phyloP scores from a whole-genome alignment of 2,797 vertebrate genomes.

The Ctenochaetus hawaiiensis region DNA sequence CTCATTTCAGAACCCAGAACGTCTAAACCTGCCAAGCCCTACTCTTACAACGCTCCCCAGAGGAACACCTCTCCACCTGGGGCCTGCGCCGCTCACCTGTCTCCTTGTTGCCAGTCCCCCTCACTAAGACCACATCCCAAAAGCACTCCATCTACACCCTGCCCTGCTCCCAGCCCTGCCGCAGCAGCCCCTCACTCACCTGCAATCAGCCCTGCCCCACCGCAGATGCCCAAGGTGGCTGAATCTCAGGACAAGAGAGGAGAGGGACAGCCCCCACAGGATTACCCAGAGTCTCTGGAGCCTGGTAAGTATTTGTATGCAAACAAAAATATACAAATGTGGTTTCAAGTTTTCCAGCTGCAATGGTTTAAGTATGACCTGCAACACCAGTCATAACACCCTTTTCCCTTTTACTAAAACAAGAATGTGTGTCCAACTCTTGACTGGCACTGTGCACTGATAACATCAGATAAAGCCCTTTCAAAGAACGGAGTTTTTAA shows the following conservation, averaged over 20 bases:
- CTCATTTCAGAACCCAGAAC: slow-evolving; percentile 88
- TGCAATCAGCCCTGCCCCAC: slow-evolving; percentile 88
- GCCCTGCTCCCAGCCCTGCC: slow-evolving; percentile 82
- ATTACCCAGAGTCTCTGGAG: slow-evolving; percentile 89
- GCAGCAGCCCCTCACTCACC: slow-evolving; percentile 88
- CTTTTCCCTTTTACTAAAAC: too few relatives aligned
- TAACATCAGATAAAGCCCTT: slow-evolving; percentile 3
- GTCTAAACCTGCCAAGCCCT: slow-evolving; percentile 91
- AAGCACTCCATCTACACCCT: slow-evolving; percentile 91
- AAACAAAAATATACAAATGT: slow-evolving; percentile 4
- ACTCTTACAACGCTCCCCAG: slow-evolving; percentile 88
- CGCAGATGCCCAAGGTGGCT: slow-evolving; percentile 84
- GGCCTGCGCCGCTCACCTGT: slow-evolving; percentile 87
- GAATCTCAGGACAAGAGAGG: slow-evolving; percentile 87
- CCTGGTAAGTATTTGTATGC: slow-evolving; percentile 84
- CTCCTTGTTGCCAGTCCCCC: slow-evolving; percentile 93
- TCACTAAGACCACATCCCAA: slow-evolving; percentile 87
- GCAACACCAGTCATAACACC: too few relatives aligned
- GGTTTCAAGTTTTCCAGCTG: slow-evolving; percentile 5
- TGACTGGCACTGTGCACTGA: neutral
- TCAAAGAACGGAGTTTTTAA: slow-evolving; percentile 16
- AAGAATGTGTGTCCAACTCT: too few relatives aligned
- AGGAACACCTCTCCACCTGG: slow-evolving; percentile 84
- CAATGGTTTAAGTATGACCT: neutral
- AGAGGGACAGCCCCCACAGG: slow-evolving; percentile 86